Evolutionary conservation across 2,113 vertebrate species (phyloP).

Genomic region (Polypterus bichir): DNA sequence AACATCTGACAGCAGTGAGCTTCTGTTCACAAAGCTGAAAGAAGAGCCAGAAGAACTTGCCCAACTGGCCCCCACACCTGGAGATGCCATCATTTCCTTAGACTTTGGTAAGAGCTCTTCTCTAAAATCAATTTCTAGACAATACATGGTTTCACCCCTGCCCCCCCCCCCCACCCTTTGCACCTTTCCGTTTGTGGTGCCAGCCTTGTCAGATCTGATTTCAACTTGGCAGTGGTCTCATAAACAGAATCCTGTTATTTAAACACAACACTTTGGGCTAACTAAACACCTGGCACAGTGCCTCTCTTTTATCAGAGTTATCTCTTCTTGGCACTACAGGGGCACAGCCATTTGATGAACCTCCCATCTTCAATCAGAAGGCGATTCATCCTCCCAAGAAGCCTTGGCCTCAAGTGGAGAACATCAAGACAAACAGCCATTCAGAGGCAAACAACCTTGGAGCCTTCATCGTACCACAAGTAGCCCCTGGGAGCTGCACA

Average conservation of each 20-base stretch:
- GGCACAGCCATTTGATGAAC: slow-evolving; percentile 56
- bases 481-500: slow-evolving; percentile 56
- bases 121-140: too few species aligned
- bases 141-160: too few species aligned
- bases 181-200: too few species aligned
- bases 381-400: slow-evolving; percentile 48
- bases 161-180: too few species aligned
- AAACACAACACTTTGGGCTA: too few species aligned
- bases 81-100: slow-evolving; percentile 76
- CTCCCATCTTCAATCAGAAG: slow-evolving; percentile 44
- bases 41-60: slow-evolving; percentile 89
- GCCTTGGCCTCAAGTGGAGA: slow-evolving; percentile 50
- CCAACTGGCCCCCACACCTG: slow-evolving; percentile 80
- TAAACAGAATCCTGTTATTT: too few species aligned
- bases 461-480: slow-evolving; percentile 63
- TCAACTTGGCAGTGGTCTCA: too few species aligned
- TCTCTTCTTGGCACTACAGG: slow-evolving; percentile 33
- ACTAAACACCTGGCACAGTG: too few species aligned
- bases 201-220: too few species aligned
- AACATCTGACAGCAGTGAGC: slow-evolving; percentile 45
- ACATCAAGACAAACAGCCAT: slow-evolving; percentile 35
- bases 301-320: too few species aligned
- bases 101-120: slow-evolving; percentile 69
- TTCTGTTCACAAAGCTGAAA: slow-evolving; percentile 80
- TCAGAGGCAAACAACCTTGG: slow-evolving; percentile 44